Conservation (phyloP, 2,888 invertebrate genomes). For the Sthenelais limicola region DNA sequence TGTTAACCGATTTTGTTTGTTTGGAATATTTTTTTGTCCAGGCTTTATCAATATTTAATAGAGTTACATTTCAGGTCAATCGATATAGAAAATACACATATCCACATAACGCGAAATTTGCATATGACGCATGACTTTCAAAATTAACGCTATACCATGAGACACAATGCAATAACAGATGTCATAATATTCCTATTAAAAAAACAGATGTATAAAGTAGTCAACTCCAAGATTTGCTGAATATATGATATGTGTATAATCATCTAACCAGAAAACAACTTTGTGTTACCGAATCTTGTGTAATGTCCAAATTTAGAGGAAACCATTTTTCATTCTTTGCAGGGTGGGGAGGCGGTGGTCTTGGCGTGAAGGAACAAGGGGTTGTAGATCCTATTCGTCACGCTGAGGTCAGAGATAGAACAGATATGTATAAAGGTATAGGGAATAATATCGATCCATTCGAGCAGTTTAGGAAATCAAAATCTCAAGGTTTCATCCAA, state of each 20-base stretch:
- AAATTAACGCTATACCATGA: too few relatives aligned
- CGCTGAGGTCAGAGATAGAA: conserved; percentile 86
- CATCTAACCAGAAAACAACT: not conserved
- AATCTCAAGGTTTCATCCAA: conserved; percentile 68
- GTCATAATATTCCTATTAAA: too few relatives aligned
- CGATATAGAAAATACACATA: too few relatives aligned
- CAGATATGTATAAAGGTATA: conserved; percentile 95
- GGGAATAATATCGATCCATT: conserved; percentile 95
- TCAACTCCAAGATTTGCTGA: too few relatives aligned
- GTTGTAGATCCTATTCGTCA: conserved; percentile 95
- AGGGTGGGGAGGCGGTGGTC: conserved; percentile 95
- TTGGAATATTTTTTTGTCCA: too few relatives aligned
- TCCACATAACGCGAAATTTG: too few relatives aligned
- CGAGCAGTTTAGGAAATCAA: conserved; percentile 91
- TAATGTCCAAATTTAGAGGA: not conserved
- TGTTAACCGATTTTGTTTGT: too few relatives aligned
- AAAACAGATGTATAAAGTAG: too few relatives aligned
- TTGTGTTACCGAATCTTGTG: not conserved
- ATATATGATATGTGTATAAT: not conserved
- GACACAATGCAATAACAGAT: too few relatives aligned
- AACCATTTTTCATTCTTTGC: conserved; percentile 12
- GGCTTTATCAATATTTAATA: too few relatives aligned
- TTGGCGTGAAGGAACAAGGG: conserved; percentile 95
- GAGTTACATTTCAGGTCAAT: too few relatives aligned
- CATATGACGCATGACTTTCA: too few relatives aligned